These are phyloP conservation scores for Asbolus verrucosus DNA, from an alignment of 1,140 invertebrate species.

Conservation along the genomic window DNA sequence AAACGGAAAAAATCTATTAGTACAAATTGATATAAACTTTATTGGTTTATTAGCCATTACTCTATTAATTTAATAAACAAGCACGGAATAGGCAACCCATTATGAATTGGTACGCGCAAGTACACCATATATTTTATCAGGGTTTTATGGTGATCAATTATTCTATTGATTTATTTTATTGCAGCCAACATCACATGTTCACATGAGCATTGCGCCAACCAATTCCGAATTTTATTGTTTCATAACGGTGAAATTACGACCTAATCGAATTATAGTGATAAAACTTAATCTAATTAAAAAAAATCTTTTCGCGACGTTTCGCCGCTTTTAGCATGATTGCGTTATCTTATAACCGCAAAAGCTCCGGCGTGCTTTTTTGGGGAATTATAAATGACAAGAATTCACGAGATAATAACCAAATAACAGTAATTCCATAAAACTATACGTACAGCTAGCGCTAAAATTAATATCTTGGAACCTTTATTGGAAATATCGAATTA, in stretches of 20 bases:
- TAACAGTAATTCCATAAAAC: conserved; percentile 2
- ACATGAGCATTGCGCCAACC: not conserved
- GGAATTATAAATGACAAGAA: not conserved
- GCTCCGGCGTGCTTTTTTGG: not conserved
- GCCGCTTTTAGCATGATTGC: not conserved
- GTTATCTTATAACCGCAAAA: not conserved
- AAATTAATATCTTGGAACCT: not conserved
- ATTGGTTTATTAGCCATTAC: not conserved
- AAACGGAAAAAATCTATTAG: not conserved
- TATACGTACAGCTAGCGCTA: not conserved
- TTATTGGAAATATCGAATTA: too few species aligned
- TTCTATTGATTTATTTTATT: not conserved
- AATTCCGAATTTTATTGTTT: not conserved
- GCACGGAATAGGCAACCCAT: not conserved
- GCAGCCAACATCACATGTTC: not conserved
- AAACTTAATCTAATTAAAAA: too few species aligned
- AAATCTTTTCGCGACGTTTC: not conserved
- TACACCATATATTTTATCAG: not conserved
- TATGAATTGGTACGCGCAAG: not conserved
- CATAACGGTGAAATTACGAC: too few species aligned
- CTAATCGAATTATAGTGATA: too few species aligned
- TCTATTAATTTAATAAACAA: not conserved
- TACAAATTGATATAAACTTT: conserved; percentile 2
- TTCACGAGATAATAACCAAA: conserved; percentile 1
- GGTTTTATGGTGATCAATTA: conserved; percentile 7